Percentiles rank a stretch among this genome's conserved stretches.
Evolutionary conservation across 1,140 invertebrate genomes (phyloP).

Genomic region (Eriosoma lanigerum): DNA sequence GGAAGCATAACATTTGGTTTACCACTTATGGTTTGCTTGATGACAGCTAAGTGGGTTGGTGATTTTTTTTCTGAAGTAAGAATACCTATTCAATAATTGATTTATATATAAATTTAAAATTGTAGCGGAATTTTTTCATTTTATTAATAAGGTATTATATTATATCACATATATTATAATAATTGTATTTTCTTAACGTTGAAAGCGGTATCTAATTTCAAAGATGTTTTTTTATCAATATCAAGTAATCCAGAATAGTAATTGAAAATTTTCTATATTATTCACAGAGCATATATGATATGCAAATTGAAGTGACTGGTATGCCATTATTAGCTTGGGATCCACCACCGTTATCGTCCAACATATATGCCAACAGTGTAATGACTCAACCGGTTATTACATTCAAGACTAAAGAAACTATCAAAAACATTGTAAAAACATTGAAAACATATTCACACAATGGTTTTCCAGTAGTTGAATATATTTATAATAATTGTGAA

Average conservation of each 20-base stretch:
- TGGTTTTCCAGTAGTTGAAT: conserved; percentile 93
- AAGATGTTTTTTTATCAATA: too few species aligned
- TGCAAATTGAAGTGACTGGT: conserved; percentile 84
- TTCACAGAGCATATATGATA: conserved; percentile 89
- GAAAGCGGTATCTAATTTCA: too few species aligned
- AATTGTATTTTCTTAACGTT: too few species aligned
- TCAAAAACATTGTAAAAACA: conserved; percentile 79
- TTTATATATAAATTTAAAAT: background rate
- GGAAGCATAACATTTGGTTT: conserved; percentile 92
- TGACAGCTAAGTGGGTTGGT: conserved; percentile 95
- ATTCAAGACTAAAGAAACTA: conserved; percentile 78
- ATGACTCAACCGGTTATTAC: conserved; percentile 88
- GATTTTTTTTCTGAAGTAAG: conserved; percentile 94
- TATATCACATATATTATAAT: too few species aligned
- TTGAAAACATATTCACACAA: conserved; percentile 81
- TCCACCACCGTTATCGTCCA: conserved; percentile 82
- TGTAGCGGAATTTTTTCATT: too few species aligned
- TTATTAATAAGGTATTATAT: too few species aligned
- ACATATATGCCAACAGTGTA: conserved; percentile 81
- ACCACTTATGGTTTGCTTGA: conserved; percentile 85
- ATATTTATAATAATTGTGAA: conserved; percentile 54
- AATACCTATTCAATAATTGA: too few species aligned
- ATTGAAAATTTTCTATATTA: background rate
- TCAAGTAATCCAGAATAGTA: too few species aligned
- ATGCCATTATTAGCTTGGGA: conserved; percentile 92